These are phyloP conservation scores for Lynx canadensis DNA, from an alignment of 2,113 vertebrate species.

Conservation along the genomic window DNA sequence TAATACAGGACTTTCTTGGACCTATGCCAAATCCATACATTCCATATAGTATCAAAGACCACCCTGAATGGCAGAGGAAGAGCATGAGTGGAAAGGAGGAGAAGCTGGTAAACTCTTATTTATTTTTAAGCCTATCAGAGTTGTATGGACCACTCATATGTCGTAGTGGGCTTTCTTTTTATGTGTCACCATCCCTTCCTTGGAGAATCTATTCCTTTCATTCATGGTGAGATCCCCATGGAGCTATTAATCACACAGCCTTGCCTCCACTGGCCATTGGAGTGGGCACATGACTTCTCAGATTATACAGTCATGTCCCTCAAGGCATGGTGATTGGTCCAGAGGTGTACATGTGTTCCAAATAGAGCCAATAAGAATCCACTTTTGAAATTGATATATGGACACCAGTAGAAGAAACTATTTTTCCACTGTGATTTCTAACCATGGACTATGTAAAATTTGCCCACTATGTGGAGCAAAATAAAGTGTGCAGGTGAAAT, in stretches of 20 bases:
- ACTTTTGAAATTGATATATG: not conserved
- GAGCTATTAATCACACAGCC: not conserved
- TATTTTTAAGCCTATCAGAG: not conserved
- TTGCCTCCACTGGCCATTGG: not conserved
- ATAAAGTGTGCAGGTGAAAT: not conserved
- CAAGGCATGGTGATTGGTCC: not conserved
- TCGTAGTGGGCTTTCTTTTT: not conserved
- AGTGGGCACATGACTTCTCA: not conserved
- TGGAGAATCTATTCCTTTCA: not conserved
- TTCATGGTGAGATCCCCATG: not conserved
- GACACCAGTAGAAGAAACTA: not conserved
- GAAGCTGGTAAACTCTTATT: not conserved
- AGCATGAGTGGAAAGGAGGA: not conserved
- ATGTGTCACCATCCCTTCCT: not conserved
- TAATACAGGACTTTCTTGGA: not conserved
- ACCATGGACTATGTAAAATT: not conserved
- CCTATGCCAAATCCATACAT: not conserved
- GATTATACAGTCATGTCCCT: not conserved
- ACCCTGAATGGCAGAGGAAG: not conserved
- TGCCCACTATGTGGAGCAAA: not conserved
- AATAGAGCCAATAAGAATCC: not conserved
- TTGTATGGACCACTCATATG: not conserved
- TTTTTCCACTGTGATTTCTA: not conserved
- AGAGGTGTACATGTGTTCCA: not conserved
- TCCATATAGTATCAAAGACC: not conserved